These are phyloP conservation scores for Nothocercus nigrocapillus DNA, from an alignment of 2,113 vertebrate species.

Conservation along the genomic window DNA sequence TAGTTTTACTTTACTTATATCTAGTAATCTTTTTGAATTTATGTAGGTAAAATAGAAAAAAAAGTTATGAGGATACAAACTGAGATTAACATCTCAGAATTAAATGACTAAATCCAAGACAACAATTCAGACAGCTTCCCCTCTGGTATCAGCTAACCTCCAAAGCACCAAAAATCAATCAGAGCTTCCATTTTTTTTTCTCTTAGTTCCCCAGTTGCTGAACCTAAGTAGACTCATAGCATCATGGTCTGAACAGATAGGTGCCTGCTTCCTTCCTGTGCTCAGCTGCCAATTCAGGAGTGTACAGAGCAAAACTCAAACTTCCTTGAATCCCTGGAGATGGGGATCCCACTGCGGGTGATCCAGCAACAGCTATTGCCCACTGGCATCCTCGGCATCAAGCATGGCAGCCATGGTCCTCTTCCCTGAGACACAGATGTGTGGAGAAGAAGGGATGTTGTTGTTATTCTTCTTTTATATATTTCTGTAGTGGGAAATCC, in stretches of 20 bases:
- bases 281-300: not conserved
- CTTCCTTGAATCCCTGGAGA: not conserved
- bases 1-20: slow-evolving; percentile 10
- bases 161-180: not conserved
- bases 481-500: not conserved
- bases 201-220: not conserved
- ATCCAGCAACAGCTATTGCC: not conserved
- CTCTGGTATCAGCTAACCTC: not conserved
- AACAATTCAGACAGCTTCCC: not conserved
- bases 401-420: not conserved
- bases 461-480: not conserved
- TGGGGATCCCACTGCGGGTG: not conserved
- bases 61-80: not conserved
- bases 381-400: not conserved
- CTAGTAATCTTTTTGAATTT: not conserved
- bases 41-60: not conserved
- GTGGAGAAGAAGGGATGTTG: not conserved
- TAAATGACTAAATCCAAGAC: not conserved
- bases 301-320: not conserved
- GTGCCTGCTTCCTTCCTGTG: not conserved
- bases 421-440: not conserved
- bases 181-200: not conserved
- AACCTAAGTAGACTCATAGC: not conserved
- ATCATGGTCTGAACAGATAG: not conserved
- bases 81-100: not conserved